Base-by-base conservation (phyloP, 2,888 invertebrate genomes). In the Chaetogeoica ovagalla region DNA sequence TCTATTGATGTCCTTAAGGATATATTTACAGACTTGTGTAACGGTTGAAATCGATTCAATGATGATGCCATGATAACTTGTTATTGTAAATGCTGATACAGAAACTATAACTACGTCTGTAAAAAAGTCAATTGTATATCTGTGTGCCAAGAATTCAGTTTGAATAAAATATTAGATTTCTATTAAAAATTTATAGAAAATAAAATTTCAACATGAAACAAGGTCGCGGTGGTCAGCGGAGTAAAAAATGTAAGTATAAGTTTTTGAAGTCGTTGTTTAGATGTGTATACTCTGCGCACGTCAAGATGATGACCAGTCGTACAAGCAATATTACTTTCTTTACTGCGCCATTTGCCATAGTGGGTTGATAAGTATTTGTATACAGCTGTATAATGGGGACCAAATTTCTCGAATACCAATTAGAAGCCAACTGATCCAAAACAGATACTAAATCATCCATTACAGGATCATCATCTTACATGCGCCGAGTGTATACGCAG, bases 191-290 rank as follows among this genome's bases (percentile, higher is more conserved):
- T 74, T 55, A 74, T 63, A 21, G 65, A 55, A 65, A 75, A 65
- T 19, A 76, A 7, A 43, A 43, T 3, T 11, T 11, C 48, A 48
- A 48, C 30, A 88, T 88, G 88, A 88, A 88, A 86, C 88, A 88
- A 86, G 88, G 88, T 85, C 88, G 88, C 84, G 88, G 88, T 85
- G 88, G 87, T 84, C 88, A 88, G 85, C 87, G 88, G 85, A 89
- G 87, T 86, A 87, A 88, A 86, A 88, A 88, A 88, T 88, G 88
- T 89, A 88, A 88, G 65, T 83, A 82, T 76, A 19, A 60, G 6
- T 59, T 59, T 13, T 48, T 48, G 11, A 48, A n/a, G n/a, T 48
- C 13, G 11, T 48, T 48, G 11, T 48, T 48, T 13, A 48, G 11
- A 13, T 48, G 11, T 48, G 11, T 48, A 48, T 7, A 48, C 11